Base-by-base conservation (phyloP, 2,113 vertebrate species). In the Holacanthus passer region DNA sequence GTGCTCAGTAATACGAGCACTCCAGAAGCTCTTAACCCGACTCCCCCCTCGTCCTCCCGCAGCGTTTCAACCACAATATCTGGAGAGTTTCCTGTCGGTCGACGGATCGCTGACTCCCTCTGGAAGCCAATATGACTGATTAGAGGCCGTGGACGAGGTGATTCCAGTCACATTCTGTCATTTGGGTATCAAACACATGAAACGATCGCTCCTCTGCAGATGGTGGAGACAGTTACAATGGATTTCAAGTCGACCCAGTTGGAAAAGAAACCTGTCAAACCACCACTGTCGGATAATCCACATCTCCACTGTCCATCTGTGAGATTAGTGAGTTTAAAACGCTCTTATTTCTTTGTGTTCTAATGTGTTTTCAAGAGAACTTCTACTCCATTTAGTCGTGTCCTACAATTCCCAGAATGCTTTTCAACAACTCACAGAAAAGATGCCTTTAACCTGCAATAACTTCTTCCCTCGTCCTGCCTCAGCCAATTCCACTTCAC, bases 41-140 rank as follows among this genome's bases (percentile, higher is more conserved):
- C 59, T 62, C 29, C 60, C 56, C 7, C 4, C 41, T 27, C 45
- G 1, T 31, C 19, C 58, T 65, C 45, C 52, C 19, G 29, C 7
- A 6, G 47, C 11, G 4, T 17, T 16, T n/a, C 22, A n/a, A 64
- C 55, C 2, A 14, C 70, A 66, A 41, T 12, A 13, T 22, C 29
- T 45, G 22, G 11, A 84, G 58, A 31, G 43, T 45, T 67, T 58
- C 27, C 27, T 62, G 39, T 84, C 80, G 22, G 13, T 76, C 45
- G 14, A 19, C 13, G 19, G 48, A 72, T 45, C 43, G 31, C 24
- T 47, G 24, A 37, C 27, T 32, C 31, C 41, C 27, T 39, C 52
- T n/a, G 37, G 12, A 48, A 41, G 47, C 5, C 47, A 24, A 50
- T 45, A 12, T 16, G 45, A 19, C 35, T 32, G 48, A 43, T 43